phyloP scores from a whole-genome alignment of 2,888 invertebrate genomes.

The Orgyia antiqua region DNA sequence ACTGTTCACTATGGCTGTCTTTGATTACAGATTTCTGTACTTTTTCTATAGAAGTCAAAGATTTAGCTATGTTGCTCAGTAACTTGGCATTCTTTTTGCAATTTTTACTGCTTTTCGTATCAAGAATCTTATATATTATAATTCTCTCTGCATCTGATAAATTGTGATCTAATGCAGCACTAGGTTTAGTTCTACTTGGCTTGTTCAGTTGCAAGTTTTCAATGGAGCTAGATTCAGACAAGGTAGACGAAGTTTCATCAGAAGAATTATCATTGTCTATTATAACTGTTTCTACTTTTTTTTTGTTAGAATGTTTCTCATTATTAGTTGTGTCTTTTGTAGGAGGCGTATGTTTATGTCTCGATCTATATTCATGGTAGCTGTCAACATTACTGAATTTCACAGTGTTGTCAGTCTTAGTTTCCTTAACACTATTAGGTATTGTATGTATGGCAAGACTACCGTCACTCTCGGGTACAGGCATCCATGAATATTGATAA shows the following conservation, averaged over 20 bases:
- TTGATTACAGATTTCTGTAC: conserved; percentile 7
- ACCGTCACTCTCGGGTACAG: conserved; percentile 61
- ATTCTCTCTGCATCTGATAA: conserved; percentile 58
- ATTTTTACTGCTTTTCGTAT: conserved; percentile 41
- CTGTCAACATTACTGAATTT: conserved; percentile 62
- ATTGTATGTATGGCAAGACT: conserved; percentile 59
- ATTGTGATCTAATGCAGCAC: conserved; percentile 22
- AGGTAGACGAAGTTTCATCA: conserved; percentile 30
- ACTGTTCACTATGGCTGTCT: conserved; percentile 2
- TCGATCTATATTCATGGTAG: conserved; percentile 66
- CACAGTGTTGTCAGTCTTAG: conserved; percentile 48
- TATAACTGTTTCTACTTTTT: conserved; percentile 37
- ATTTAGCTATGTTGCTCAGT: conserved; percentile 39
- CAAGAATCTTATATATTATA: conserved; percentile 62
- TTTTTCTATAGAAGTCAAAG: conserved; percentile 30
- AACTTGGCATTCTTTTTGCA: conserved; percentile 32
- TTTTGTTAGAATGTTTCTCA: conserved; percentile 24
- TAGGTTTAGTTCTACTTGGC: conserved; percentile 15
- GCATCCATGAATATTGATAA: conserved; percentile 69
- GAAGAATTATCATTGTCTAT: conserved; percentile 33
- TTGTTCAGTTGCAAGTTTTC: conserved; percentile 32
- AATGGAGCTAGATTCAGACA: conserved; percentile 47
- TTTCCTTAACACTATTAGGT: conserved; percentile 42
- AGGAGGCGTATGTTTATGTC: conserved; percentile 68
- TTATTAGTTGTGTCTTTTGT: conserved; percentile 46